These are phyloP conservation scores for Bombus pascuorum DNA, from an alignment of 1,140 invertebrate species.

Conservation along the genomic window DNA sequence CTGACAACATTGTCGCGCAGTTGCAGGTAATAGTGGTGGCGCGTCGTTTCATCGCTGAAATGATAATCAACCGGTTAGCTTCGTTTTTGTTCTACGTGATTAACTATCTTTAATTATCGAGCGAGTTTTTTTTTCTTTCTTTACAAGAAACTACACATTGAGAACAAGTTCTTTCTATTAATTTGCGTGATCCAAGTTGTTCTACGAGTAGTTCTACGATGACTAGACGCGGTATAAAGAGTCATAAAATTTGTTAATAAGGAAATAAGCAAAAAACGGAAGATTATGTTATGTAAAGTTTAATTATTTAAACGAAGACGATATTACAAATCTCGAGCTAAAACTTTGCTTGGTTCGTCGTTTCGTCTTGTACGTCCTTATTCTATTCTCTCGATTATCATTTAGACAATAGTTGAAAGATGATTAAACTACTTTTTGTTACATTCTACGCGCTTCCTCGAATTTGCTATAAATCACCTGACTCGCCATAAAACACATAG, in stretches of 20 bases:
- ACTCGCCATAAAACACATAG: neutral
- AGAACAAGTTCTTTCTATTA: neutral
- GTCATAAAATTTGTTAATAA: neutral
- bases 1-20: conserved; percentile 93
- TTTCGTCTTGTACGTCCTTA: neutral
- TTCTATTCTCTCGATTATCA: neutral
- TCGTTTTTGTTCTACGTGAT: neutral
- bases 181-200: neutral
- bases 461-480: neutral
- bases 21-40: conserved; percentile 97
- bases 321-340: too few relatives aligned
- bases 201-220: neutral
- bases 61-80: conserved; percentile 33
- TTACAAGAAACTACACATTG: neutral
- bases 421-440: neutral
- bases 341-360: too few relatives aligned
- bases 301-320: too few relatives aligned
- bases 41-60: conserved; percentile 92
- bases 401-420: neutral
- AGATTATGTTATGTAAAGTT: neutral
- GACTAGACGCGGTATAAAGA: neutral
- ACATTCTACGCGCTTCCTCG: neutral
- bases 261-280: neutral
- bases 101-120: neutral
- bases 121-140: neutral